Conservation (phyloP, 2,113 vertebrate species). For the Apus apus region DNA sequence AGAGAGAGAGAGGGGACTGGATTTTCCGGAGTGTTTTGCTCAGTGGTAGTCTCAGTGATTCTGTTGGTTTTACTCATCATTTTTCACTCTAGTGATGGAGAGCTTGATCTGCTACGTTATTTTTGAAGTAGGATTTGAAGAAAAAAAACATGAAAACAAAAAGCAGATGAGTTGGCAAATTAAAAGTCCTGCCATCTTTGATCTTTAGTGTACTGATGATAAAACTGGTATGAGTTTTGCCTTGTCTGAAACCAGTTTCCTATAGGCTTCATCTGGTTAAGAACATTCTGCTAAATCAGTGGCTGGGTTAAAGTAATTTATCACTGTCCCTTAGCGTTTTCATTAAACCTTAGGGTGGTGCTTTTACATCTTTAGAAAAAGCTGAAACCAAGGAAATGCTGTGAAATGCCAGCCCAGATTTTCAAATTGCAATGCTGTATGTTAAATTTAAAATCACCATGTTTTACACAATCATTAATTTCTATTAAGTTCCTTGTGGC, state of each 20-base stretch:
- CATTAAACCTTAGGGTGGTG: neutral
- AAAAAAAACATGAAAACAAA: neutral
- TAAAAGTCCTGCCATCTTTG: neutral
- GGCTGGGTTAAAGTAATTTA: neutral
- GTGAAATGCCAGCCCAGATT: neutral
- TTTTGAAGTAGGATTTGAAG: neutral
- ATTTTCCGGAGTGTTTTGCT: neutral
- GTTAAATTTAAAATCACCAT: neutral
- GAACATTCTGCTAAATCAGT: neutral
- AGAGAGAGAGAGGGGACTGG: neutral
- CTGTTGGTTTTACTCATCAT: neutral
- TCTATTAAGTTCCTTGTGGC: neutral
- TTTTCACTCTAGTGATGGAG: neutral
- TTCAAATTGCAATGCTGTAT: neutral
- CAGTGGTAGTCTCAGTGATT: neutral
- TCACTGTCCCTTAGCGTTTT: neutral
- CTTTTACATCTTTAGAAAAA: neutral
- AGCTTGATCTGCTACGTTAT: neutral
- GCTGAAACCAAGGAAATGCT: neutral
- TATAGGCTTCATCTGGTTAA: neutral
- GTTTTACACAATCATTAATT: neutral
- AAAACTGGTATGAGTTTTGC: neutral
- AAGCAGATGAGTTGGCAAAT: neutral
- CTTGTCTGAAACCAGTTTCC: slow-evolving; percentile 1
- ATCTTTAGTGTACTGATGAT: neutral